Evolutionary conservation across 2,797 vertebrate genomes (phyloP), one percentile per base, ranked within the genome.

Genomic region (Thalassophryne amazonica): DNA sequence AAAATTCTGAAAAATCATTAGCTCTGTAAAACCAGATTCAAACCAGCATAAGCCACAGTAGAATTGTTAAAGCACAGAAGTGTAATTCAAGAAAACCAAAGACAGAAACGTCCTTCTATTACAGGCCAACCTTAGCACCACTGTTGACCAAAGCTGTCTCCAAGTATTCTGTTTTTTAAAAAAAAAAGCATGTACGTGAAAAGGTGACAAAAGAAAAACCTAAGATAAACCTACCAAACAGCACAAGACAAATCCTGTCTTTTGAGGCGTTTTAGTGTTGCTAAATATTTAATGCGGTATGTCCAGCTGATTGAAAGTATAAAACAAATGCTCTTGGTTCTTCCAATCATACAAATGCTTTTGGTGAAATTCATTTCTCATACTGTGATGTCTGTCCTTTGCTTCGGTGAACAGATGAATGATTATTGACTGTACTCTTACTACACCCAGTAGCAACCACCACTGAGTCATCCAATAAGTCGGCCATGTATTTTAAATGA

Each of bases 381-480:
- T 27, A 36, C 28, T 8, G n/a, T n/a, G 16, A 19, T 16, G 34
- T 33, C 2, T 48, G 16, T 54, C 5, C 21, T 59, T 47, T 41
- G 16, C 47, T 55, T 60, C 41, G 19, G 12, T 32, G 48, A 43
- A 28, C 36, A 50, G 17, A 71, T 63, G 39, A 36, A 61, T 45
- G 35, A 49, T 60, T 48, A 51, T 50, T 27, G 46, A 53, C 43
- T 67, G 41, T 17, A 54, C 23, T 34, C 25, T 56, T 27, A 35
- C 16, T 24, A 27, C 36, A 21, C 17, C 32, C 34, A 39, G 29
- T 46, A 53, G 41, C 41, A 21, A 33, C 22, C 38, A 25, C 13
- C 60, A 78, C 61, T 27, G 43, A 62, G 72, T 28, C 30, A 19
- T 53, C 18, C 43, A 70, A 73, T 63, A 62, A 51, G 19, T 21